Evolutionary conservation across 2,113 vertebrate species (phyloP), one percentile per base, ranked within the genome.

Genomic region (Phalacrocorax brasilianus): DNA sequence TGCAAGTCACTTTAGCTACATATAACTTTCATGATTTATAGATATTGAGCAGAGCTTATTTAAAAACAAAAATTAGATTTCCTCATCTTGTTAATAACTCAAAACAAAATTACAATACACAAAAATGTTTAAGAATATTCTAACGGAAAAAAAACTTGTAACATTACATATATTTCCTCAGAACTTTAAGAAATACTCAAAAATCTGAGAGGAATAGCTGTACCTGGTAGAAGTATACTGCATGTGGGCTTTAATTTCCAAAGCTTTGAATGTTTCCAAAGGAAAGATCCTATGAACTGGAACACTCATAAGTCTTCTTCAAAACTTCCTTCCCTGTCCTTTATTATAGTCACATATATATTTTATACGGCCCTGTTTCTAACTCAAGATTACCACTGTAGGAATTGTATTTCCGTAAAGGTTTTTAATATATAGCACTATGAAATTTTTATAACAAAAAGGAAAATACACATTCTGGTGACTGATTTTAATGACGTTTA

Each of bases 371-470:
- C 33, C 42, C 16, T 67, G 23, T 59, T 91, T 86, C 62, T 59
- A 70, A 22, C 74, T 73, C 62, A 95, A 67, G 59, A 83, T 81
- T 75, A 78, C 21, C 81, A 42, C 47, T 91, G 45, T 83, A 95
- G 78, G 53, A 88, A 68, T 70, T 76, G 21, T 53, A 89, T 92
- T 95, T 96, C 87, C 95, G 88, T 89, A 77, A 84, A 96, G 84
- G 68, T 91, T 95, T 96, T 96, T 91, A 85, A 96, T 95, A 92
- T 93, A 93, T 73, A 77, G 33, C 19, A 74, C 38, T 55, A 91
- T 95, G 44, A 93, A 91, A 88, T 88, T 91, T 96, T 94, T 95
- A 91, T 88, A 95, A 79, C 74, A 67, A 56, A 89, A 93, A 89
- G 53, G 49, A 91, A 92, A 95, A 95, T 63, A 40, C 13, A 72